Conservation (phyloP, 1,140 invertebrate species). For the Neocloeon triangulifer region DNA sequence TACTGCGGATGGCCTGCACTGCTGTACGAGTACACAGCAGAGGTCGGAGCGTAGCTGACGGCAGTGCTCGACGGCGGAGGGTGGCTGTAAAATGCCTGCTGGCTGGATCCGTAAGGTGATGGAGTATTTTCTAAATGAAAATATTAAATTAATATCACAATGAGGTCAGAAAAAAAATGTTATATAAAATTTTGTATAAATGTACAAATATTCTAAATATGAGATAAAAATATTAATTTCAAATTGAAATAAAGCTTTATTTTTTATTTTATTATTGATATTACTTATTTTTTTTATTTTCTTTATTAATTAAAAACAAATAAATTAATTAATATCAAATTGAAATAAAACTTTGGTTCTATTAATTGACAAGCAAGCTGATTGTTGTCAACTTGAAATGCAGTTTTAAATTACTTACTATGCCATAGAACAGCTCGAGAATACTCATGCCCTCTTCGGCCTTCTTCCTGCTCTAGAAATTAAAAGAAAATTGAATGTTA, state of each 20-base stretch:
- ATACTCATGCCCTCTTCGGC: constrained; percentile 44
- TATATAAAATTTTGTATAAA: constrained; percentile 8
- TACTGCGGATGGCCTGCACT: constrained; percentile 17
- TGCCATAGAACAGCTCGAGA: constrained; percentile 55
- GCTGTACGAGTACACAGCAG: constrained; percentile 17
- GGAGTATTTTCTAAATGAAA: constrained; percentile 9
- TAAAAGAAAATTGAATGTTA: constrained; percentile 12
- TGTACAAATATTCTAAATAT: too few relatives aligned
- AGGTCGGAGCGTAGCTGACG: constrained; percentile 16
- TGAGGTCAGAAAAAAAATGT: not conserved
- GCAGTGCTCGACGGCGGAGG: constrained; percentile 15
- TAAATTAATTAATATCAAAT: too few relatives aligned
- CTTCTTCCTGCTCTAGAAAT: constrained; percentile 54
- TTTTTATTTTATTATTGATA: too few relatives aligned
- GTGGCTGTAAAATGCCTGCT: constrained; percentile 9
- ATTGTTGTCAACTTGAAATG: too few relatives aligned
- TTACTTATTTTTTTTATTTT: too few relatives aligned
- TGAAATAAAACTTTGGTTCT: too few relatives aligned
- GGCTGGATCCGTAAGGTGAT: constrained; percentile 10
- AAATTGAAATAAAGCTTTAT: too few relatives aligned
- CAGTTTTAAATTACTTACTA: constrained; percentile 56
- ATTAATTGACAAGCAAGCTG: too few relatives aligned
- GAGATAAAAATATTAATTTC: too few relatives aligned
- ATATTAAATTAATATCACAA: too few relatives aligned
- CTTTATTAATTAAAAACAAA: constrained; percentile 14